Conservation (phyloP, 2,113 vertebrate species). For the Philantomba maxwellii region DNA sequence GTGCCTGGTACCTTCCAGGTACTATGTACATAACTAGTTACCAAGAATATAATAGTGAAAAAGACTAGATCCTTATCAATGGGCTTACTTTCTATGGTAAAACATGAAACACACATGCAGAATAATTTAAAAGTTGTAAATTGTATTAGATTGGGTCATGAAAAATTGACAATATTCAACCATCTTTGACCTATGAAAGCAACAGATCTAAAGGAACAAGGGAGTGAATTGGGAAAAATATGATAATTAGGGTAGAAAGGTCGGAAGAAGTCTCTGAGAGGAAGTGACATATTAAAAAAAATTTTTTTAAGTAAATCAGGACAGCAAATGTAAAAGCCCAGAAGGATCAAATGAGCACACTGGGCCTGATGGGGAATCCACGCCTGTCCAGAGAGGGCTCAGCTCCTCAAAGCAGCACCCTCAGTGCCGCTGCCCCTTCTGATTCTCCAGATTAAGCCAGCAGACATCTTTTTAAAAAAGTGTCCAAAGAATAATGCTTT, state of each 20-base stretch:
- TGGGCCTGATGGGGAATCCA: neutral
- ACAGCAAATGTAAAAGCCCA: neutral
- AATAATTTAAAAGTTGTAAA: neutral
- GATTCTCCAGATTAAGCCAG: neutral
- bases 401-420: neutral
- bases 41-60: neutral
- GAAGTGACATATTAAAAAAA: neutral
- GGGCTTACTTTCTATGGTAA: neutral
- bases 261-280: neutral
- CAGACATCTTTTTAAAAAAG: neutral
- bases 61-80: neutral
- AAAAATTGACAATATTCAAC: neutral
- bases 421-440: too few relatives aligned
- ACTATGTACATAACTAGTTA: neutral
- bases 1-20: neutral
- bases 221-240: neutral
- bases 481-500: neutral
- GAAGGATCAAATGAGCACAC: neutral
- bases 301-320: neutral
- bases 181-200: neutral
- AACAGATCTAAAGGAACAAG: neutral
- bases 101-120: neutral
- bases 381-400: rapidly evolving
- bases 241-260: neutral
- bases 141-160: neutral